A percentile compares a stretch with the other conserved stretches of the same genome.
Evolutionary conservation across 2,113 vertebrate species (phyloP).

Genomic region (Orycteropus afer): DNA sequence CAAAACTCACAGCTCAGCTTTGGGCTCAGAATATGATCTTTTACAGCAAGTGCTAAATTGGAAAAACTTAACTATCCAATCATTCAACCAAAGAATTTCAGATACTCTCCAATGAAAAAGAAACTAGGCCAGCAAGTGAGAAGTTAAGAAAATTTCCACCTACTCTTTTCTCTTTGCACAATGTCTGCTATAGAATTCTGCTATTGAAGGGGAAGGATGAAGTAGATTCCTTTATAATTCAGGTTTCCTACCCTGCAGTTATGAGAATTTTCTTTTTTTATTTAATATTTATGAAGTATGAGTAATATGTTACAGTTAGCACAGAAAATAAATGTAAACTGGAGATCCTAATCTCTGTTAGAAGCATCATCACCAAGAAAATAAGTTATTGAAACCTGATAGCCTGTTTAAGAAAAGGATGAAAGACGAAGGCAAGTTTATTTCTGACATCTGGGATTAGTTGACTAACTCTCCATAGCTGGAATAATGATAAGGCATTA

Average conservation of each 20-base stretch:
- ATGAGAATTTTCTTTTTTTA: conserved; percentile 8
- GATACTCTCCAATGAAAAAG: conserved; percentile 9
- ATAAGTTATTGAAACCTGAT: neutral
- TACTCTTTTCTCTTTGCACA: neutral
- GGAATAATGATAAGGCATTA: neutral
- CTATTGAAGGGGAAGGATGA: neutral
- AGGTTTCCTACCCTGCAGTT: neutral
- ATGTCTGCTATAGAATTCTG: neutral
- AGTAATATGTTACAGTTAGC: neutral
- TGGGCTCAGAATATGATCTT: conserved; percentile 1
- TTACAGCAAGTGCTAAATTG: conserved; percentile 49
- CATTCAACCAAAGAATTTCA: conserved; percentile 41
- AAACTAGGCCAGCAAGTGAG: conserved; percentile 1
- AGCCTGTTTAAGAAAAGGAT: neutral
- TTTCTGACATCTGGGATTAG: neutral
- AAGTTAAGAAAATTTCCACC: conserved; percentile 29
- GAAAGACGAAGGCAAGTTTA: neutral
- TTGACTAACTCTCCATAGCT: neutral
- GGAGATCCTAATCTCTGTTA: neutral
- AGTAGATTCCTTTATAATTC: neutral
- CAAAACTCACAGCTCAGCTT: conserved; percentile 15
- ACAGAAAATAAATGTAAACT: conserved; percentile 12
- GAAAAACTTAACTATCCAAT: conserved; percentile 40
- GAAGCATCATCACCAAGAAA: neutral
- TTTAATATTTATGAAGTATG: conserved; percentile 33